Evolutionary conservation across 2,113 vertebrate species (phyloP), one percentile per base, ranked within the genome.

Genomic region (Falcunculus frontatus): DNA sequence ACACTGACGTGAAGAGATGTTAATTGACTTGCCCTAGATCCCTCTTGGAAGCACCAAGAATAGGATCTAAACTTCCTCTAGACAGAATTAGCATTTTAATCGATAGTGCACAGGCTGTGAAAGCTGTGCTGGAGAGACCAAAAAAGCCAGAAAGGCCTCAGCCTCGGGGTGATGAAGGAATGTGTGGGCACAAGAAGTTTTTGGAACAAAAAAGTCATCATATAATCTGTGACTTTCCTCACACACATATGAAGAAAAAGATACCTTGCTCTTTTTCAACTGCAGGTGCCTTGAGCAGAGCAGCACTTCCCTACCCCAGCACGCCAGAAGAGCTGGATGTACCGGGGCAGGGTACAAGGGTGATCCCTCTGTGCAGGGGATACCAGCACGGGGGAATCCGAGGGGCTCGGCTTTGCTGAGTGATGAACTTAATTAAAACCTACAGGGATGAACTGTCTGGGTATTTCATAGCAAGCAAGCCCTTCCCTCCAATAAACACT

Each of bases 1-100:
- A 73, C 49, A 35, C 14, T 76, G 87, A 93, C 11, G 4, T 46
- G 62, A 75, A n/a, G 46, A 94, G 89, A 91, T 92, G 89, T 42
- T 95, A 93, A 93, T 21, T 87, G 80, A 95, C 87, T 95, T 85
- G 94, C 53, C 90, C 95, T 41, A 97, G 57, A 90, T 95, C 84
- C 39, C 47, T 91, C 93, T 44, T 84, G 60, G 81, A 94, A 91
- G 59, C 73, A 88, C 72, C 88, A 82, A 47, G 86, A 95, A 93
- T 91, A 95, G 94, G 86, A 94, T 65, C 76, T 55, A 11, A 65
- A 88, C 76, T 79, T 88, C 76, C 84, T 76, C 73, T 69, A 63
- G 60, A 50, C 25, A 1, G 74, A 91, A 92, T 80, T 80, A 93
- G 72, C 92, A 89, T 91, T 87, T 96, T 60, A 90, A 76, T 80